A percentile compares a stretch with the other conserved stretches of the same genome.
These are phyloP conservation scores for Plebejus melissa DNA, from an alignment of 2,888 invertebrate genomes.

Conservation along the genomic window DNA sequence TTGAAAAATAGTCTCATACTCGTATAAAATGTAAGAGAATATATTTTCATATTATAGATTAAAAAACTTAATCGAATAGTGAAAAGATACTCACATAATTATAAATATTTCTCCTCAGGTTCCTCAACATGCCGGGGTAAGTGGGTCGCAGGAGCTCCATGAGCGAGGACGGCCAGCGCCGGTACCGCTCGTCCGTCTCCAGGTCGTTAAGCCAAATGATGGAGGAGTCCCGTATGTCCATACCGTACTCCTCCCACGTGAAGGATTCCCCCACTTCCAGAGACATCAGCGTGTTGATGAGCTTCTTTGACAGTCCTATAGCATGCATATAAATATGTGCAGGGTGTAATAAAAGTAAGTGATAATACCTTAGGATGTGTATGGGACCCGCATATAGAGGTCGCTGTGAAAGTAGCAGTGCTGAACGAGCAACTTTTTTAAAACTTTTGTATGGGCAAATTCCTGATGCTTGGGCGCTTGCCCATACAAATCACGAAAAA, in stretches of 20 bases:
- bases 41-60: too few species aligned
- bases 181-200: slow-evolving; percentile 92
- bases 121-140: slow-evolving; percentile 97
- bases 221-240: slow-evolving; percentile 96
- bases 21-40: too few species aligned
- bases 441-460: too few species aligned
- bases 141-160: slow-evolving; percentile 96
- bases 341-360: too few species aligned
- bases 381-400: too few species aligned
- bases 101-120: slow-evolving; percentile 90
- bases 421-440: too few species aligned
- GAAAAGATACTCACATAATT: slow-evolving; percentile 81
- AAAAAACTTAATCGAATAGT: too few species aligned
- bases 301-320: slow-evolving; percentile 81
- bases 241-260: slow-evolving; percentile 88
- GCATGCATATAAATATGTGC: neutral
- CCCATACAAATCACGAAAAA: too few species aligned
- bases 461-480: too few species aligned
- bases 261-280: slow-evolving; percentile 82
- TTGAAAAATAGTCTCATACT: too few species aligned
- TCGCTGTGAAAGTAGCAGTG: too few species aligned
- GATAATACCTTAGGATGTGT: too few species aligned
- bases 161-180: slow-evolving; percentile 92
- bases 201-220: slow-evolving; percentile 97
- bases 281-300: slow-evolving; percentile 82